A percentile compares a stretch with the other conserved stretches of the same genome.
Conservation (phyloP, 1,140 invertebrate species). For the Cephus cinctus region DNA sequence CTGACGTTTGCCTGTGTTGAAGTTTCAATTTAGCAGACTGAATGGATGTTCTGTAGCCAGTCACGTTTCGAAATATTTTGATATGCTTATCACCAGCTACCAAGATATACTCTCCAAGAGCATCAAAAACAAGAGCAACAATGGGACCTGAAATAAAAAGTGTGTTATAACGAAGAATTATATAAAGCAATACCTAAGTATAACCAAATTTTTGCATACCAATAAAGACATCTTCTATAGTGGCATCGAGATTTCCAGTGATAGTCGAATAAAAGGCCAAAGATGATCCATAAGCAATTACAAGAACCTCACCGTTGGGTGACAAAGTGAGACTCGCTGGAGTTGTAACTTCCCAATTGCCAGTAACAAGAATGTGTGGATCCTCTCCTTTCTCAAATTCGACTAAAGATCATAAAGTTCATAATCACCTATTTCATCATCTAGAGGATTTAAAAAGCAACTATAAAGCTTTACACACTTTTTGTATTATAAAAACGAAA, state of each 20-base stretch:
- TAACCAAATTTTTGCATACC: conserved; percentile 45
- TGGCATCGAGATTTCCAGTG: conserved; percentile 63
- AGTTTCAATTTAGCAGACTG: conserved; percentile 66
- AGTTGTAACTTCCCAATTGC: conserved; percentile 58
- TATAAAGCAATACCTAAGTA: neutral
- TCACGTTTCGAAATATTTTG: conserved; percentile 78
- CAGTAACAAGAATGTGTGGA: conserved; percentile 67
- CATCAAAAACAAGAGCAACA: conserved; percentile 70
- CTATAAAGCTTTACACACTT: conserved; percentile 57
- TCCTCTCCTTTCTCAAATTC: conserved; percentile 77
- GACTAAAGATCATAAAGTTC: conserved; percentile 62
- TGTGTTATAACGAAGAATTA: conserved; percentile 2
- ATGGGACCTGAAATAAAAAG: conserved; percentile 64
- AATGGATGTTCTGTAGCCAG: conserved; percentile 71
- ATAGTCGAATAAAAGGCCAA: conserved; percentile 72
- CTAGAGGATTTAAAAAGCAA: conserved; percentile 6
- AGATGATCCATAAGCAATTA: conserved; percentile 63
- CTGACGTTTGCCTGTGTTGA: conserved; percentile 63
- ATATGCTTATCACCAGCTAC: conserved; percentile 75
- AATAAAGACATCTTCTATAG: conserved; percentile 64
- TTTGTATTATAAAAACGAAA: conserved; percentile 86
- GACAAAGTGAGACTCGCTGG: conserved; percentile 61
- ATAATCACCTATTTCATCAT: conserved; percentile 10
- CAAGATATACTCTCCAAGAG: conserved; percentile 71
- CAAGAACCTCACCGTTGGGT: conserved; percentile 74